Base-by-base conservation (phyloP, 2,888 invertebrate species). In the Pachydiplax longipennis region DNA sequence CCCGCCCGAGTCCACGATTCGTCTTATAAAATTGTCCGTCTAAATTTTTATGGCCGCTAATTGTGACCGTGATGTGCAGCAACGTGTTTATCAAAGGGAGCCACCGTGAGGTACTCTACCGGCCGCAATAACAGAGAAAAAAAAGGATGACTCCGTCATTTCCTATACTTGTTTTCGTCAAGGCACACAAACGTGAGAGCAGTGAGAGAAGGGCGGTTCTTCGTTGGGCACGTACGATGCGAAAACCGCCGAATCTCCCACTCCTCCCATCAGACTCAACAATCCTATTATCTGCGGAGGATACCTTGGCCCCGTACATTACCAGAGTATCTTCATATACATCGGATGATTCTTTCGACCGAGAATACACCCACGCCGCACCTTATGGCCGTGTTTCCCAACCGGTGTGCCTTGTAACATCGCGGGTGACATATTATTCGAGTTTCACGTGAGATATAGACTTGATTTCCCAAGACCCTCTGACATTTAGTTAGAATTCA, bases 241-340 rank as follows among this genome's bases (percentile, higher is more conserved):
- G 37, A 87, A 87, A 65, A 87, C 61, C 87, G 37, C 87, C 87
- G 87, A 87, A 87, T n/a, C 87, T 73, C 31, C 73, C 15, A 6
- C 73, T 25, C 25, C 65, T n/a, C 65, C 65, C 22, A 10, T 25
- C 87, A 4, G 35, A 61, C n/a, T 61, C 58, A 58, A 58, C 58
- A 87, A 87, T 87, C 61, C 87, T 58, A 87, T 87, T 37, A 87
- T 87, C 87, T 87, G 31, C 37, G 83, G 83, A 87, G 87, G 61
- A 87, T 87, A 40, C 37, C 58, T 35, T 15, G n/a, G 87, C 37
- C 40, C 37, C 65, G 35, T 65, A 37, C 61, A 87, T 87, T 87
- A 61, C 37, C n/a, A 31, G 65, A 61, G 65, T 22, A 37, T 12
- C 65, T 25, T 73, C 25, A 18, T 31, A 61, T 87, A 61, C 87